phyloP scores from a whole-genome alignment of 2,888 invertebrate genomes.

The Bimastos eiseni region DNA sequence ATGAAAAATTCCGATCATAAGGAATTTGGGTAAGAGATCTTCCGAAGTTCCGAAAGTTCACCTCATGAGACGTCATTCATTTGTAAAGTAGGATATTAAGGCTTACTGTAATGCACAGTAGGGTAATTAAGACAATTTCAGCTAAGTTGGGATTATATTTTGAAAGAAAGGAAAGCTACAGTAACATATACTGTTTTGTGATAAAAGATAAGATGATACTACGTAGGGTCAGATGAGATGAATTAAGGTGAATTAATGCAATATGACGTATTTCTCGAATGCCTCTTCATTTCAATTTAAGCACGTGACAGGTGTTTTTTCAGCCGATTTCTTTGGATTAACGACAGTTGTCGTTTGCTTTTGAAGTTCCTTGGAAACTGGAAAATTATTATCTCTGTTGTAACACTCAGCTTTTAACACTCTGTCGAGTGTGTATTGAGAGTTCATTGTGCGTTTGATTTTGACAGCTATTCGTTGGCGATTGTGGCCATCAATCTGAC shows the following conservation, averaged over 20 bases:
- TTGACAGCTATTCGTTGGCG: slow-evolving; percentile 65
- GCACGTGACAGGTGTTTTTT: neutral
- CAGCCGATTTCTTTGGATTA: neutral
- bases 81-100: neutral
- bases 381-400: too few species aligned
- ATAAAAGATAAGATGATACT: neutral
- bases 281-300: neutral
- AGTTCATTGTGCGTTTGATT: neutral
- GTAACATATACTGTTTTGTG: neutral
- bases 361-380: neutral
- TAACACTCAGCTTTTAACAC: too few species aligned
- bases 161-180: neutral
- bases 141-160: too few species aligned
- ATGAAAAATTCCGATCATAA: slow-evolving; percentile 18
- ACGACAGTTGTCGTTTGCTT: neutral
- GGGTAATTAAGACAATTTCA: neutral
- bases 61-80: neutral
- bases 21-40: slow-evolving; percentile 24
- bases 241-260: neutral
- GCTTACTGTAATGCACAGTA: neutral
- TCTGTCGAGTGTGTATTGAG: neutral
- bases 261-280: neutral
- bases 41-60: neutral
- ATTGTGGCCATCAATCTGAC: slow-evolving; percentile 87
- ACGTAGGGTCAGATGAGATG: neutral